Evolutionary conservation across 2,113 vertebrate species (phyloP), one percentile per base, ranked within the genome.

Genomic region (Chloropsis hardwickii): DNA sequence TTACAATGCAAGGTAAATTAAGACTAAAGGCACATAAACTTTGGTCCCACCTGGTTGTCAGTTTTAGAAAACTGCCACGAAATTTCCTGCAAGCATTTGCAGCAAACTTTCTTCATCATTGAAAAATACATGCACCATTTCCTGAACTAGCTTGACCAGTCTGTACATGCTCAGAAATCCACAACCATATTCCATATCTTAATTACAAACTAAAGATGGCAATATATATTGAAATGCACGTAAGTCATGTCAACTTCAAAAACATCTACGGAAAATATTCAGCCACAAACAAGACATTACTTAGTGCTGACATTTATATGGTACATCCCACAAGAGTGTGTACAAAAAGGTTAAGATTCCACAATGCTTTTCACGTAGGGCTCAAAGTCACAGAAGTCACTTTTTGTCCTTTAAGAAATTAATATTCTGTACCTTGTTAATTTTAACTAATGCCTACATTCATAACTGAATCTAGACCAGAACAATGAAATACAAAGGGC

Each of bases 1-100:
- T 98, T 98, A 98, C 98, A 99, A 98, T 98, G 98, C 97, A 98
- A 98, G 98, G 98, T 98, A 99, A 98, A 99, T 98, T 98, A 99
- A 99, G 98, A 98, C 99, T 99, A 98, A 99, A 99, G 99, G 99
- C 99, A 99, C 99, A 98, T 98, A 98, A 98, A 99, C 98, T 99
- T 99, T 99, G 99, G 99, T 99, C 99, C 99, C 98, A 99, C 98
- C 97, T 98, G 98, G 98, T 98, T 98, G 98, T 98, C 99, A 98
- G 98, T 98, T 98, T 98, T 97, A 97, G 97, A 97, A 98, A 98
- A 99, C 98, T 98, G 98, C 97, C 98, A 98, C 98, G 98, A 97
- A 97, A 98, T 97, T 98, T 98, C 98, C 98, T 98, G 98, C 98
- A 98, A 98, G 94, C 93, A 84, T 97, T 96, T 95, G 98, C 98